Percentiles rank a stretch among this genome's conserved stretches.
Evolutionary conservation across 2,797 vertebrate genomes (phyloP).

Genomic region (Lindbergichthys nudifrons): DNA sequence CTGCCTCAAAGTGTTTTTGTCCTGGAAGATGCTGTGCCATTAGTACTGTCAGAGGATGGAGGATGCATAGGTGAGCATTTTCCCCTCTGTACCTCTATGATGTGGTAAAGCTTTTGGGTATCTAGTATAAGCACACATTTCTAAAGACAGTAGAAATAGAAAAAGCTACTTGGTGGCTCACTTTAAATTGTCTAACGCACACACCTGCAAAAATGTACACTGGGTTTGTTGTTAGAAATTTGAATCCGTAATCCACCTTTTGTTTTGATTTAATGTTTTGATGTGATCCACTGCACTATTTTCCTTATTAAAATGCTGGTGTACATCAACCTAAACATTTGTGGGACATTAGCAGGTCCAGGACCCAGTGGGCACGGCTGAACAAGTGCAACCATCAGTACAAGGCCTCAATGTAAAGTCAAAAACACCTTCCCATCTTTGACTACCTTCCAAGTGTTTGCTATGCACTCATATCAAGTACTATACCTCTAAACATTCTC

Average conservation of each 20-base stretch:
- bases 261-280: background rate
- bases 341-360: background rate
- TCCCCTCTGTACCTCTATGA: background rate
- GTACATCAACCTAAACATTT: background rate
- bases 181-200: no score
- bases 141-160: background rate
- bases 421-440: background rate
- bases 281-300: background rate
- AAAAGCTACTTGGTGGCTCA: no score
- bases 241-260: background rate
- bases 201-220: no score
- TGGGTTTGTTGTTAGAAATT: background rate
- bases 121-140: background rate
- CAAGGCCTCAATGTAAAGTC: background rate
- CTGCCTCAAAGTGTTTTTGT: slow-evolving; percentile 29
- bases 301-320: slow-evolving; percentile 11
- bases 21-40: slow-evolving; percentile 15
- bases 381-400: background rate
- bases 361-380: background rate
- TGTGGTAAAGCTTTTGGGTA: slow-evolving; percentile 5
- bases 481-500: background rate
- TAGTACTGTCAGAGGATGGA: slow-evolving; percentile 19
- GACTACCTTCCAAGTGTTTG: background rate
- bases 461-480: background rate
- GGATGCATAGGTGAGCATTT: background rate